Conservation (phyloP, 2,113 vertebrate species). For the Paralichthys olivaceus region DNA sequence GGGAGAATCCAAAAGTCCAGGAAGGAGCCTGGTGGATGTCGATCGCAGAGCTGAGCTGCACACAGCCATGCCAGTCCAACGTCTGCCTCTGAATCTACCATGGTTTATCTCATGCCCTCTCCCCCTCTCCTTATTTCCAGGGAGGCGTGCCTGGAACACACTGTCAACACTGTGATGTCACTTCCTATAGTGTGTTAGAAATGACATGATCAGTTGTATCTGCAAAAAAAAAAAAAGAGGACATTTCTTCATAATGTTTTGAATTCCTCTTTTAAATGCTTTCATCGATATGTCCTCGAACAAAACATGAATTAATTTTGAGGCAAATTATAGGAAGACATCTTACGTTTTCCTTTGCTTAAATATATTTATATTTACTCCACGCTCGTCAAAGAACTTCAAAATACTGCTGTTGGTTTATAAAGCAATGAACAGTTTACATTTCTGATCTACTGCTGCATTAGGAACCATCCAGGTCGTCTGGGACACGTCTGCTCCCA, state of each 20-base stretch:
- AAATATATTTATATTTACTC: neutral
- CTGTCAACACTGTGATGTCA: conserved; percentile 83
- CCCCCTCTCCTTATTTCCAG: conserved; percentile 59
- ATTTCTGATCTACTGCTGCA: too few species aligned
- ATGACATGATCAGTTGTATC: conserved; percentile 23
- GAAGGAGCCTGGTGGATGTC: conserved; percentile 64
- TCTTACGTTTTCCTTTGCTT: neutral
- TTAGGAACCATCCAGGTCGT: too few species aligned
- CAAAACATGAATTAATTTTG: neutral
- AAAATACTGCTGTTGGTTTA: too few species aligned
- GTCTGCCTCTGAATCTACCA: conserved; percentile 65
- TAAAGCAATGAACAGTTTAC: too few species aligned
- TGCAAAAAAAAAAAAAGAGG: neutral
- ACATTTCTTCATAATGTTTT: too few species aligned
- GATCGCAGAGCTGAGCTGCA: conserved; percentile 59
- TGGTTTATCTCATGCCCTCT: conserved; percentile 67
- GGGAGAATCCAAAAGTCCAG: conserved; percentile 72
- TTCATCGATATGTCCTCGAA: too few species aligned
- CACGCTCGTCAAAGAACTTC: too few species aligned
- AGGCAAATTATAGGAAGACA: neutral
- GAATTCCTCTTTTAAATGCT: too few species aligned
- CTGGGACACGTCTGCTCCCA: too few species aligned
- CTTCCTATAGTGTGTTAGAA: conserved; percentile 72
- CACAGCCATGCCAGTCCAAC: conserved; percentile 67
- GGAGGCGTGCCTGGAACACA: conserved; percentile 72